phyloP scores from a whole-genome alignment of 37 sponge, comb jelly and placozoan species.

The Lycopodina hypogea region DNA sequence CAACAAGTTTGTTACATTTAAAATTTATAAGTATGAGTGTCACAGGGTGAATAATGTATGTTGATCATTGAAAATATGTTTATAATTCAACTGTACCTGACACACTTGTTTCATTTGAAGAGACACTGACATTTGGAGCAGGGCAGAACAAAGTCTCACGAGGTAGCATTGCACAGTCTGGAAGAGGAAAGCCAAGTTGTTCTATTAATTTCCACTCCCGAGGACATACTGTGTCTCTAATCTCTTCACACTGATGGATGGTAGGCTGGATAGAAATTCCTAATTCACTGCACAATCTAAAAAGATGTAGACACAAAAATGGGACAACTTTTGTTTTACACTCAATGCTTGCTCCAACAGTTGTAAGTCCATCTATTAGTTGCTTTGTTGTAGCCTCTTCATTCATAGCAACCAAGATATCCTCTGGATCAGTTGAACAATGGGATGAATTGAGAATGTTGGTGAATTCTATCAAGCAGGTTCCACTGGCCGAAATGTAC shows the following conservation, averaged over 20 bases:
- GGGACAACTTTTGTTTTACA: not conserved
- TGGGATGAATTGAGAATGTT: not conserved
- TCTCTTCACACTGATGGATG: conserved; percentile 4
- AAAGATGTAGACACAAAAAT: conserved; percentile 20
- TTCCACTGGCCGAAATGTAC: not conserved
- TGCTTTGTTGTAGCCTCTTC: not conserved
- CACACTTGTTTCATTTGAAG: too few species aligned
- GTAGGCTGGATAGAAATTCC: not conserved
- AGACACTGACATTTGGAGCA: not conserved
- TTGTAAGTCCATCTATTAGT: not conserved
- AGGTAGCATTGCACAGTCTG: conserved; percentile 1
- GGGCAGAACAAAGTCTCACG: not conserved
- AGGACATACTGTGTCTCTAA: not conserved
- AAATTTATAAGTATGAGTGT: too few species aligned
- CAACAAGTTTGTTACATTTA: too few species aligned
- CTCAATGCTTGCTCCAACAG: not conserved
- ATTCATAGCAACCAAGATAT: not conserved
- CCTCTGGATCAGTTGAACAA: not conserved
- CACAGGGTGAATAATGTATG: too few species aligned
- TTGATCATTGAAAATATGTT: too few species aligned
- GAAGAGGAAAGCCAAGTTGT: not conserved
- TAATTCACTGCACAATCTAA: not conserved
- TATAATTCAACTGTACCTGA: too few species aligned
- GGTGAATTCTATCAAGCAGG: not conserved
- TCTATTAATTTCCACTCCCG: not conserved